A percentile compares a stretch with the other conserved stretches of the same genome.
These are phyloP conservation scores for Drosophila auraria DNA, from an alignment of 1,140 invertebrate genomes.

Conservation along the genomic window DNA sequence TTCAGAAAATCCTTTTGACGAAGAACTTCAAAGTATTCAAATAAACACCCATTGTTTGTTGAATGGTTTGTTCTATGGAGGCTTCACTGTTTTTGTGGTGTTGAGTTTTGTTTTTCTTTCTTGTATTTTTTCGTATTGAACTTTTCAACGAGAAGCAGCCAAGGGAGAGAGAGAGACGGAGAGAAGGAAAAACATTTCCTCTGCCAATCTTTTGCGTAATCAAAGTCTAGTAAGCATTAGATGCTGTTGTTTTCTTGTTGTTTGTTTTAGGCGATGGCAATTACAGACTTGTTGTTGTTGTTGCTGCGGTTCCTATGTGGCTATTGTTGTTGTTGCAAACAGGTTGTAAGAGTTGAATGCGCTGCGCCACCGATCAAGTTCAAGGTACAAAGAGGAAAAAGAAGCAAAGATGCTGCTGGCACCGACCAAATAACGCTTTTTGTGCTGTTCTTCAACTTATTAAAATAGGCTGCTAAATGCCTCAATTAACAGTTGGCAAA, in stretches of 20 bases:
- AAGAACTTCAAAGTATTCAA: background rate
- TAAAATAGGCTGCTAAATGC: constrained; percentile 54
- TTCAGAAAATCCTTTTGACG: no score
- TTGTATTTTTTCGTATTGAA: background rate
- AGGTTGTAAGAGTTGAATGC: constrained; percentile 75
- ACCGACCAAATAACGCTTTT: background rate
- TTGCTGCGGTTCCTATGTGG: constrained; percentile 3
- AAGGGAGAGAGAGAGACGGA: constrained; percentile 1
- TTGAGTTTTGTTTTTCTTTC: background rate
- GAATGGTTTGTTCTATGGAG: background rate
- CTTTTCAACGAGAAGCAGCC: constrained; percentile 13
- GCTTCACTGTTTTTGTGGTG: background rate
- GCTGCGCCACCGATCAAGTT: constrained; percentile 69
- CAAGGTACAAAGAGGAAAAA: constrained; percentile 59
- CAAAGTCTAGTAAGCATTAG: constrained; percentile 30
- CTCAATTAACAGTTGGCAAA: constrained; percentile 54
- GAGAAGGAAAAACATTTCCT: constrained; percentile 53
- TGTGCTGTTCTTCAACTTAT: constrained; percentile 3
- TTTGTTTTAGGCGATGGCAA: constrained; percentile 43
- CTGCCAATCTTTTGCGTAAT: constrained; percentile 71
- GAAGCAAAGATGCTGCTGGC: background rate
- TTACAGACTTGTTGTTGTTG: constrained; percentile 68
- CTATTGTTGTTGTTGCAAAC: constrained; percentile 60
- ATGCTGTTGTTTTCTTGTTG: constrained; percentile 15
- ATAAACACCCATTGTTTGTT: background rate